Percentiles rank a stretch among this genome's conserved stretches.
These are phyloP conservation scores for Antitype chi DNA, from an alignment of 2,888 invertebrate genomes.

Conservation along the genomic window DNA sequence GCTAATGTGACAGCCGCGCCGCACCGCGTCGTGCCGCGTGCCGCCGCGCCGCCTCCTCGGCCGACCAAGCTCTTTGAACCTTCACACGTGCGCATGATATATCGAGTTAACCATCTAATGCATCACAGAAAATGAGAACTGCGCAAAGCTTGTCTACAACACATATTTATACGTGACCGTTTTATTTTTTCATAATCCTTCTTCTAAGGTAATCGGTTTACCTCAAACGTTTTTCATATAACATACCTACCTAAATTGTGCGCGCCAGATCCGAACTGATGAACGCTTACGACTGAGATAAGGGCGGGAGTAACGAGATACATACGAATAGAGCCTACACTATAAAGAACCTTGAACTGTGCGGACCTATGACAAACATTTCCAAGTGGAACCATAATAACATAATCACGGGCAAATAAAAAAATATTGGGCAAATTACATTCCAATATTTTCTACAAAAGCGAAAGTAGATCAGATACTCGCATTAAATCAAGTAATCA, in stretches of 20 bases:
- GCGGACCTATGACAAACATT: constrained; percentile 61
- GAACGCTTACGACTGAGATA: constrained; percentile 34
- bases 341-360: constrained; percentile 51
- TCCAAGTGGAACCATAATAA: constrained; percentile 46
- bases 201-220: constrained; percentile 63
- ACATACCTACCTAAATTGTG: constrained; percentile 51
- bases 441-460: constrained; percentile 53
- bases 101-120: constrained; percentile 67
- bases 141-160: constrained; percentile 48
- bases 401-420: constrained; percentile 46
- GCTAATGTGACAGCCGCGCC: constrained; percentile 77
- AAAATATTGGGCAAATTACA: constrained; percentile 51
- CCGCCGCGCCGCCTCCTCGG: constrained; percentile 49
- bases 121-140: constrained; percentile 63
- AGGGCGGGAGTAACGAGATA: constrained; percentile 25
- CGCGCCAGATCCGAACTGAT: constrained; percentile 29
- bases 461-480: constrained; percentile 50
- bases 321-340: constrained; percentile 34
- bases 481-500: constrained; percentile 58
- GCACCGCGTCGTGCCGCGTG: constrained; percentile 51
- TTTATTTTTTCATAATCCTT: constrained; percentile 64
- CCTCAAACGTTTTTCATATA: constrained; percentile 59
- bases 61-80: constrained; percentile 68
- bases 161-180: constrained; percentile 51
- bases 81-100: constrained; percentile 71